Conservation (phyloP, 2,797 vertebrate species). For the Rhyacichthys aspro region DNA sequence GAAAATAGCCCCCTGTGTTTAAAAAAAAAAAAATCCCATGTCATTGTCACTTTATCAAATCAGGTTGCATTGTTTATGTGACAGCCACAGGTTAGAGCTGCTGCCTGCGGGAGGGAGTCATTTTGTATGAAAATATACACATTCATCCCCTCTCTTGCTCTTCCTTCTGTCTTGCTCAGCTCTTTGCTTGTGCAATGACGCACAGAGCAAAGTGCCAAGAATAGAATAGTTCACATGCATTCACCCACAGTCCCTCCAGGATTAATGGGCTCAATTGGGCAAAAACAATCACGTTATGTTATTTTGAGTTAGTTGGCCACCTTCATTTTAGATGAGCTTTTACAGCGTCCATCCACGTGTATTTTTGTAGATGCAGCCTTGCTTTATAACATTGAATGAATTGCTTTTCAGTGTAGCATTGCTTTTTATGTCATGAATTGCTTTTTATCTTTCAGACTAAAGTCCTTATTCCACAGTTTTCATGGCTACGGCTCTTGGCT, state of each 20-base stretch:
- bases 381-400: not conserved
- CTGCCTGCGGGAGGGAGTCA: constrained; percentile 57
- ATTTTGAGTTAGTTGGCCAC: constrained; percentile 49
- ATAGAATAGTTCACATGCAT: constrained; percentile 65
- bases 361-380: not conserved
- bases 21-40: constrained; percentile 21
- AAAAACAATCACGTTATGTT: constrained; percentile 50
- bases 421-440: not conserved
- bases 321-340: constrained; percentile 26
- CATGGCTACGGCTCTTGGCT: not conserved
- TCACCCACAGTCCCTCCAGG: constrained; percentile 50
- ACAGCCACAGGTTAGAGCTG: constrained; percentile 66
- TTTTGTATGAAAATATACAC: constrained; percentile 51
- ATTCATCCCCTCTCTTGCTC: constrained; percentile 9
- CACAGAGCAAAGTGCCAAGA: constrained; percentile 63
- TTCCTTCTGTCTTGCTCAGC: constrained; percentile 45
- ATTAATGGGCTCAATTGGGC: constrained; percentile 69
- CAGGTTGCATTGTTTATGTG: constrained; percentile 58
- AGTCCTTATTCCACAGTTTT: not conserved
- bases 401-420: too few relatives aligned
- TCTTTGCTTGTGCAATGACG: constrained; percentile 62
- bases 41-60: constrained; percentile 61
- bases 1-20: constrained; percentile 32
- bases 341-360: not conserved
- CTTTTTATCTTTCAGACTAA: not conserved